These are phyloP conservation scores for Brachypterus glaber DNA, from an alignment of 2,888 invertebrate species.

Conservation along the genomic window DNA sequence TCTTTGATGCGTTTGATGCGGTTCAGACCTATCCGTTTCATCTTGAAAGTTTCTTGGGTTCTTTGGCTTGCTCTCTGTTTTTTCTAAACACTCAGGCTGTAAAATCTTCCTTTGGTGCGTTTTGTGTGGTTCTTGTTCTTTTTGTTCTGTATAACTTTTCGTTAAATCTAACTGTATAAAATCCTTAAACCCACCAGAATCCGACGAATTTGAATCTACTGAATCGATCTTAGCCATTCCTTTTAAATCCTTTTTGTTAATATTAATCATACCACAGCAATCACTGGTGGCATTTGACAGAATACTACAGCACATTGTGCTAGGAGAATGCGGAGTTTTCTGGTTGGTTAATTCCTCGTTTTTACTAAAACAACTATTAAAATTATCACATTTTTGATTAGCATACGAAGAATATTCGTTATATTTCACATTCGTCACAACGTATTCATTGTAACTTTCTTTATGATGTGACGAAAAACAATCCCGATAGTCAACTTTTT, in stretches of 20 bases:
- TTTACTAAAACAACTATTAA: constrained; percentile 26
- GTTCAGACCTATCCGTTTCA: too few species aligned
- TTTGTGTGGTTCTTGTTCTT: constrained; percentile 18
- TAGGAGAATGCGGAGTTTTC: constrained; percentile 39
- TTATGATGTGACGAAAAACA: constrained; percentile 16
- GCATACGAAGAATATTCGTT: constrained; percentile 25
- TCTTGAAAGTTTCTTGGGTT: too few species aligned
- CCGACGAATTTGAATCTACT: constrained; percentile 40
- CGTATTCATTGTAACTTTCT: too few species aligned
- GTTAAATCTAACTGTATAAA: constrained; percentile 35
- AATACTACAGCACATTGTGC: constrained; percentile 41
- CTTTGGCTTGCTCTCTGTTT: constrained; percentile 13
- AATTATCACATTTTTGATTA: constrained; percentile 35
- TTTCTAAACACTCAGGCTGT: constrained; percentile 11
- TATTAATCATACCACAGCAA: constrained; percentile 40
- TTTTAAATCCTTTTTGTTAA: constrained; percentile 36
- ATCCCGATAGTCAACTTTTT: constrained; percentile 21
- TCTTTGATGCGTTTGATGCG: constrained; percentile 29
- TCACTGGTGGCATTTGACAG: constrained; percentile 39
- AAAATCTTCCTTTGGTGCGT: too few species aligned
- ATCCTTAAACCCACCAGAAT: constrained; percentile 42
- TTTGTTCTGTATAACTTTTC: constrained; percentile 22
- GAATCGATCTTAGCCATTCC: constrained; percentile 38
- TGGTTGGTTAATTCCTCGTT: constrained; percentile 27
- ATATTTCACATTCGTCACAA: constrained; percentile 25